phyloP scores from a whole-genome alignment of 2,888 invertebrate species.

The Melanotus villosus region DNA sequence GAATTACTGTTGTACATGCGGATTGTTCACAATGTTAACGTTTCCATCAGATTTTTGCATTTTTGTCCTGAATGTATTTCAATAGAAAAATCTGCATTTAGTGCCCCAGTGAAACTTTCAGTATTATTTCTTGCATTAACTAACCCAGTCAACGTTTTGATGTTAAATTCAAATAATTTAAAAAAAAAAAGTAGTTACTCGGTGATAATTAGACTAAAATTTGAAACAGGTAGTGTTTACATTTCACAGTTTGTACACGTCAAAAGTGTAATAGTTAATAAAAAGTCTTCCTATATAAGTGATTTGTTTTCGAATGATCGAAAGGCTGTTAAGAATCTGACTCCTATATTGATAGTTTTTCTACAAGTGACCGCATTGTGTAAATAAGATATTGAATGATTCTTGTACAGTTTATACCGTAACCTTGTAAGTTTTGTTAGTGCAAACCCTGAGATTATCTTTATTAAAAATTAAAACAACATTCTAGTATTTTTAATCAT shows the following conservation, averaged over 20 bases:
- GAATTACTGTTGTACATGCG: no score
- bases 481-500: background rate
- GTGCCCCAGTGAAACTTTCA: background rate
- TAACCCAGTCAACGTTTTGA: no score
- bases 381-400: background rate
- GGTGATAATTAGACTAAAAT: background rate
- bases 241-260: background rate
- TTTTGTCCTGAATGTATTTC: no score
- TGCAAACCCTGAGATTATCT: background rate
- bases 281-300: slow-evolving; percentile 21
- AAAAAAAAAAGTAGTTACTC: background rate
- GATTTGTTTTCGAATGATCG: slow-evolving; percentile 14
- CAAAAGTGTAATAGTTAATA: background rate
- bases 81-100: background rate
- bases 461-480: background rate
- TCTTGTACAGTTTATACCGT: background rate
- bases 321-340: slow-evolving; percentile 18
- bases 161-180: background rate
- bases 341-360: slow-evolving; percentile 19
- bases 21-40: no score
- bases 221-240: background rate
- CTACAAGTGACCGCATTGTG: background rate
- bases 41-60: no score
- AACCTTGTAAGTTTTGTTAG: background rate
- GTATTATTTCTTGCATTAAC: background rate